Evolutionary conservation across 2,888 invertebrate species (phyloP), one percentile per base, ranked within the genome.

Genomic region (Uloborus plumipes): DNA sequence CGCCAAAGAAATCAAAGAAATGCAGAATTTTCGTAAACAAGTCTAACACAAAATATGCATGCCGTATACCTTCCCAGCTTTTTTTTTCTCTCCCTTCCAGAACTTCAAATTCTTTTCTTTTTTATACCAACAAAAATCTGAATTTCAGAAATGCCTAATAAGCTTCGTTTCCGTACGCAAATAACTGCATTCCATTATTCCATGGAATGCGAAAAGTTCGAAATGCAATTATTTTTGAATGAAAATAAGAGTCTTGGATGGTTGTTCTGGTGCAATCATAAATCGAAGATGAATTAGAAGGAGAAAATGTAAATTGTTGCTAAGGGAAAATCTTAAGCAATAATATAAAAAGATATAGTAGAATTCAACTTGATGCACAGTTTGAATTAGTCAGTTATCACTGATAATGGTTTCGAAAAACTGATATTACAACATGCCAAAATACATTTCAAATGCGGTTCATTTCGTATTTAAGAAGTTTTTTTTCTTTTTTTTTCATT

Each of bases 211-310:
- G 22, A 66, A 49, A 50, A 26, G 39, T 71, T 39, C n/a, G 49
- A 55, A 80, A 80, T 80, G 73, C 73, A 80, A 80, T 80, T 80
- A 80, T 80, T 80, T 80, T 67, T 15, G 79, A 73, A 80, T 80
- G 69, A 80, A 64, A 69, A 69, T 62, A 69, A 69, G 62, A 47
- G 55, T 61, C n/a, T 20, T 18, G 53, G 9, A 20, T 31, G n/a
- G 75, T 20, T 31, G 39, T 39, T 39, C 39, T 2, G 39, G 39
- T 39, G 39, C 39, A 39, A 39, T 39, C 39, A 39, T 39, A 39
- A 39, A 39, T 39, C 39, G 39, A 39, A 39, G 39, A 39, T 39
- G 39, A 39, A 39, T 39, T 39, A 39, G 39, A 39, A 39, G 11
- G 9, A 9, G 39, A 39, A 39, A 39, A 39, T 9, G 9, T 39